Evolutionary conservation across 2,113 vertebrate genomes (phyloP).

Genomic region (Myxocyprinus asiaticus): DNA sequence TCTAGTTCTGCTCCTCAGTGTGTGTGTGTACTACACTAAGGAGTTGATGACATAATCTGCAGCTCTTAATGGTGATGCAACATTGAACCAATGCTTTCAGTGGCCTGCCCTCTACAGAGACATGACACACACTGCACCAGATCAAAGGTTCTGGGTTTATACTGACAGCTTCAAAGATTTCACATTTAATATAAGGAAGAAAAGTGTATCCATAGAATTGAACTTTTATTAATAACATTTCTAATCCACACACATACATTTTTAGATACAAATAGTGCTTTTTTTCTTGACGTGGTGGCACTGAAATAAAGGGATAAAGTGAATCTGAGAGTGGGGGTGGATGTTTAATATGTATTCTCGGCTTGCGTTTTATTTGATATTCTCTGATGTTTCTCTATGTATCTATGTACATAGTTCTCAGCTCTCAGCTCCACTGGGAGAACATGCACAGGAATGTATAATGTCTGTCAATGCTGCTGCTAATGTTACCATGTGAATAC

Average conservation of each 20-base stretch:
- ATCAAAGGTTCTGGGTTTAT: constrained; percentile 66
- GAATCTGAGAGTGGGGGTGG: not conserved
- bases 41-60: constrained; percentile 75
- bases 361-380: not conserved
- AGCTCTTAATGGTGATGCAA: constrained; percentile 80
- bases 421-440: constrained; percentile 1
- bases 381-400: constrained; percentile 17
- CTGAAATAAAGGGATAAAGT: constrained; percentile 1
- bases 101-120: constrained; percentile 74
- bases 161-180: constrained; percentile 50
- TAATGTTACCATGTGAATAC: not conserved
- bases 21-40: constrained; percentile 62
- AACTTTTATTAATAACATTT: constrained; percentile 3
- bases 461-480: not conserved
- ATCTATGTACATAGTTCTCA: not conserved
- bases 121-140: constrained; percentile 69
- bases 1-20: not conserved
- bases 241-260: not conserved
- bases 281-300: no score
- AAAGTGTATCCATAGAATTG: constrained; percentile 16
- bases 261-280: not conserved
- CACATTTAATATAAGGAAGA: not conserved
- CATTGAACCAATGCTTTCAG: constrained; percentile 76
- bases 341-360: not conserved
- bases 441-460: not conserved